Conservation (phyloP, 2,888 invertebrate genomes). For the Tipula lateralis region DNA sequence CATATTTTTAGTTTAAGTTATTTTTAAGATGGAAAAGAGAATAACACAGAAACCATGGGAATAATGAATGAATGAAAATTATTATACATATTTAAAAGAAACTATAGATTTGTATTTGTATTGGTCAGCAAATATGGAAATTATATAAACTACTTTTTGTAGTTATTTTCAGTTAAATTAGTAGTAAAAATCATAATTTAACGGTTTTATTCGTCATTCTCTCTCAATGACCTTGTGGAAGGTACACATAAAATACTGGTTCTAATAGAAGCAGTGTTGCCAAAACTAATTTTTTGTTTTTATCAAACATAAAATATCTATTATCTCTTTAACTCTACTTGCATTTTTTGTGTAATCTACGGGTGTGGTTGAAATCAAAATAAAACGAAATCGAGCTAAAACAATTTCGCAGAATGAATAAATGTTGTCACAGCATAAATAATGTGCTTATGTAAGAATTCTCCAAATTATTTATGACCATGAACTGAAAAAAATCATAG, state of each 20-base stretch:
- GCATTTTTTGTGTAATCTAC: conserved; percentile 24
- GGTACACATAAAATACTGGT: neutral
- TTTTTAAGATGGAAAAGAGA: neutral
- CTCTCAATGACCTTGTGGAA: conserved; percentile 1
- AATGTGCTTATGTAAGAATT: conserved; percentile 19
- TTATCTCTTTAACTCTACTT: conserved; percentile 19
- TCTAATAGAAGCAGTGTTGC: neutral
- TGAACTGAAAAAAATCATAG: neutral
- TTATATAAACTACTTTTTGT: neutral
- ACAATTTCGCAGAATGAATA: neutral
- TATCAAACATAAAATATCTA: neutral
- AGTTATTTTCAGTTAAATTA: neutral
- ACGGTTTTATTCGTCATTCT: neutral
- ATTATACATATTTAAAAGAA: neutral
- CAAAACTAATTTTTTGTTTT: neutral
- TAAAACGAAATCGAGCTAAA: neutral
- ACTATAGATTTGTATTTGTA: neutral
- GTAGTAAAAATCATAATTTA: neutral
- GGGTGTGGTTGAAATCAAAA: conserved; percentile 24
- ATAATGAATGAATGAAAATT: neutral
- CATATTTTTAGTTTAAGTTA: neutral
- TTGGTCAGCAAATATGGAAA: neutral
- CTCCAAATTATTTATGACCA: neutral
- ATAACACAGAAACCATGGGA: neutral
- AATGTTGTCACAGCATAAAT: conserved; percentile 3